Evolutionary conservation across 2,888 invertebrate genomes (phyloP).

Genomic region (Polydrusus tereticollis): DNA sequence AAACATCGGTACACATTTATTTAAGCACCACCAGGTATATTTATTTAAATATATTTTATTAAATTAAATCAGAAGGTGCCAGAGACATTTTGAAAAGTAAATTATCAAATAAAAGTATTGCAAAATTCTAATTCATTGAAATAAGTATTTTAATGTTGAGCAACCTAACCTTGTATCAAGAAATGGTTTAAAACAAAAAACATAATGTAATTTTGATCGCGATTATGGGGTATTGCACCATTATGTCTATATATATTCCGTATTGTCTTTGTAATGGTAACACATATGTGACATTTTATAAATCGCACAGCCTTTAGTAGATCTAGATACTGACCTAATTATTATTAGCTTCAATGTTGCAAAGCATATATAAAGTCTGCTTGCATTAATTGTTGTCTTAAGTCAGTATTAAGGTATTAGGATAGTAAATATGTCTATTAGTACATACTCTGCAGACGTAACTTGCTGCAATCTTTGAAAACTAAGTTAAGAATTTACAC

Average conservation of each 20-base stretch:
- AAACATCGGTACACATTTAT: too few species aligned
- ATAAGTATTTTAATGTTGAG: not conserved
- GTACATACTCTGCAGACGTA: too few species aligned
- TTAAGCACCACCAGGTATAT: not conserved
- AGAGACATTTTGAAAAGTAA: not conserved
- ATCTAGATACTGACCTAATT: not conserved
- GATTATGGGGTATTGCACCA: slow-evolving; percentile 12
- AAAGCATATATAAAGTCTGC: not conserved
- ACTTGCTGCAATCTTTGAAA: too few species aligned
- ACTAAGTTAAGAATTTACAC: too few species aligned
- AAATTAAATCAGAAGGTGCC: too few species aligned
- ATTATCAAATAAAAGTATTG: not conserved
- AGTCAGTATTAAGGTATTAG: too few species aligned
- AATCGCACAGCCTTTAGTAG: not conserved
- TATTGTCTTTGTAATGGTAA: slow-evolving; percentile 17
- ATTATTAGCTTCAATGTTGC: not conserved
- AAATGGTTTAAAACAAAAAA: slow-evolving; percentile 16
- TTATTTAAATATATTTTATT: too few species aligned
- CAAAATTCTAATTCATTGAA: slow-evolving; percentile 12
- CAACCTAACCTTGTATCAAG: slow-evolving; percentile 14
- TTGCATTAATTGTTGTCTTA: not conserved
- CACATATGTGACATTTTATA: slow-evolving; percentile 19
- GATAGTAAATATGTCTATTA: too few species aligned
- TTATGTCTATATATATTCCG: not conserved
- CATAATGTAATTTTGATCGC: slow-evolving; percentile 16